Base-by-base conservation (phyloP, 2,888 invertebrate genomes). In the Atrina japonica region DNA sequence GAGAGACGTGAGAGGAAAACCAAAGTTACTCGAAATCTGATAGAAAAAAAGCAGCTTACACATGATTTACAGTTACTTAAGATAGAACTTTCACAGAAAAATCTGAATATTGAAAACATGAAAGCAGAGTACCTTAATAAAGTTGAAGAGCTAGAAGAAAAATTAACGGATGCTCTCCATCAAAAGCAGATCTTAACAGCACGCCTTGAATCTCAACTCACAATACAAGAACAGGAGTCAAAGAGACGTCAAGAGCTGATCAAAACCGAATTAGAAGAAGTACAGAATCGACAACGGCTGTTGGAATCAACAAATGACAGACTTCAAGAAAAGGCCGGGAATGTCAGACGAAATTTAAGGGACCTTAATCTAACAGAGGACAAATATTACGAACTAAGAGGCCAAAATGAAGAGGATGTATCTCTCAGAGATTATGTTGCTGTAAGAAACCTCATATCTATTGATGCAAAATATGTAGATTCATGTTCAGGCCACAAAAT, bases 61-160 rank as follows among this genome's bases (percentile, higher is more conserved):
- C 90, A 90, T 70, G 90, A 90, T 70, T 64, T 91, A 43, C 90
- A 91, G 66, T 73, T 91, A n/a, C 76, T 90, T 9, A 89, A 89
- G 73, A 90, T 91, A 59, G 90, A 91, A 76, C 73, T 90, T 29
- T 89, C 89, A 3, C 90, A 91, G 69, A 90, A 90, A 73, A 86
- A 87, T 66, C 76, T 90, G 58, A 79, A 87, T 21, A 76, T 90
- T 29, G 90, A 90, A 66, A 90, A 88, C 75, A 74, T 90, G 77
- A 90, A 89, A 78, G 87, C 88, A 2, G 90, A 90, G 59, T 81
- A 85, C 65, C 75, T 88, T 69, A 85, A 88, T 47, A 86, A 81
- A 75, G 82, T 85, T 1, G 91, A 90, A 73, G 90, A 90, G 60
- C 75, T 91, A 5, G 89, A 91, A 75, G 90, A 91, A 73, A 88